These are phyloP conservation scores for Orchesella cincta DNA, from an alignment of 1,140 invertebrate genomes.

Conservation along the genomic window DNA sequence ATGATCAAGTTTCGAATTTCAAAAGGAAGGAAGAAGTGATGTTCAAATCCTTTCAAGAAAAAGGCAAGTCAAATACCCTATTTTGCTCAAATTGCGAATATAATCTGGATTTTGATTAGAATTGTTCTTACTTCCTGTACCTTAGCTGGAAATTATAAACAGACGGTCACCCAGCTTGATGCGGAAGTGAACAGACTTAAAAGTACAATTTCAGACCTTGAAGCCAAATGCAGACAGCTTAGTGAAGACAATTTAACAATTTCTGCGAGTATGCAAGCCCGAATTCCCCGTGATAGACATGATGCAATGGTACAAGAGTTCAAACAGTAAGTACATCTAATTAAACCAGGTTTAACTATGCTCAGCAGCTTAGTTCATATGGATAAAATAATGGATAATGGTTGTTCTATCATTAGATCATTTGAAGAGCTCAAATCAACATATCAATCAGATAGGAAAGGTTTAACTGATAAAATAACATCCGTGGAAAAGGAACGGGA, in stretches of 20 bases:
- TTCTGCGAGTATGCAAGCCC: slow-evolving; percentile 59
- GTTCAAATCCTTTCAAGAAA: slow-evolving; percentile 54
- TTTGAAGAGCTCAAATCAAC: slow-evolving; percentile 66
- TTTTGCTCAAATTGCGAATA: background rate
- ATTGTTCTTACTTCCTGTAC: background rate
- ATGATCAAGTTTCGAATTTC: slow-evolving; percentile 58
- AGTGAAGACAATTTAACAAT: slow-evolving; percentile 61
- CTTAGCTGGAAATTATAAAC: slow-evolving; percentile 33
- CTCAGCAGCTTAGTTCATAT: slow-evolving; percentile 1
- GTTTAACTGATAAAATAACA: slow-evolving; percentile 56
- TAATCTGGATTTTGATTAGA: background rate
- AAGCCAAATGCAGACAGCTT: slow-evolving; percentile 61
- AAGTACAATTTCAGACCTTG: slow-evolving; percentile 60
- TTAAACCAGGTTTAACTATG: background rate
- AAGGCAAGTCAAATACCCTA: slow-evolving; percentile 28
- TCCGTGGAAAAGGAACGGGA: slow-evolving; percentile 56
- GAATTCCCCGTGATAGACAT: slow-evolving; percentile 62
- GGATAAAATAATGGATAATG: slow-evolving; percentile 12
- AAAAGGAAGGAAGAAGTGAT: slow-evolving; percentile 66
- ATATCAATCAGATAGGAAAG: slow-evolving; percentile 63
- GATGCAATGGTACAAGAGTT: slow-evolving; percentile 65
- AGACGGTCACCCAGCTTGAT: slow-evolving; percentile 61
- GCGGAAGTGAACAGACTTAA: slow-evolving; percentile 64
- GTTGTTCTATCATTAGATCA: slow-evolving; percentile 56
- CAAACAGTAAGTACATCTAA: slow-evolving; percentile 56